Conservation (phyloP, 2,888 invertebrate species). For the Priapulus caudatus region DNA sequence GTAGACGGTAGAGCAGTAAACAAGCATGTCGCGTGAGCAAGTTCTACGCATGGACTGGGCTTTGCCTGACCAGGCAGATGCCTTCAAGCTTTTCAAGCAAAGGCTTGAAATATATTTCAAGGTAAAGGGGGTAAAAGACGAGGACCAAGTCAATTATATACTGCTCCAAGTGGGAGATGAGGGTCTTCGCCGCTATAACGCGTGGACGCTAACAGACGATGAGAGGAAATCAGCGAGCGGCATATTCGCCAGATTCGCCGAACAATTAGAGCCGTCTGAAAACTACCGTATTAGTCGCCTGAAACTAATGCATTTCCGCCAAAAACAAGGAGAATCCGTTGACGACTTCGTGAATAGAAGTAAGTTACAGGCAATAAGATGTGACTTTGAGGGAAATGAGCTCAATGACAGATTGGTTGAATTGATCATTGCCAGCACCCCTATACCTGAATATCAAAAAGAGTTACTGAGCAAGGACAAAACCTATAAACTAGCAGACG, state of each 20-base stretch:
- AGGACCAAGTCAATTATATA: not conserved
- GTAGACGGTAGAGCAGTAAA: too few species aligned
- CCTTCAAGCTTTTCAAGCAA: slow-evolving; percentile 1
- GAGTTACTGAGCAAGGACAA: slow-evolving; percentile 3
- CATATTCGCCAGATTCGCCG: not conserved
- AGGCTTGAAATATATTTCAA: not conserved
- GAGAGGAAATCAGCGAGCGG: not conserved
- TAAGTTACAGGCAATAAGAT: not conserved
- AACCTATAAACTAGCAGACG: not conserved
- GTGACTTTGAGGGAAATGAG: not conserved
- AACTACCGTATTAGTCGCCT: not conserved
- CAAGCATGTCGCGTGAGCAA: too few species aligned
- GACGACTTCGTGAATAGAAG: not conserved
- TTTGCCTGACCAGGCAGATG: not conserved
- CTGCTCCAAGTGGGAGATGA: not conserved
- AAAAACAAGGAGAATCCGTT: not conserved
- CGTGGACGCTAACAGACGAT: not conserved
- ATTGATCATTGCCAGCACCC: not conserved
- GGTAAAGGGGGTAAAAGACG: not conserved
- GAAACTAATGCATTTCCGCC: not conserved
- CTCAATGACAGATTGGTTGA: not conserved
- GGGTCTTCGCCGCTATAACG: not conserved
- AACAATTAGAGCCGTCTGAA: not conserved
- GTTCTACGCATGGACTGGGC: not conserved
- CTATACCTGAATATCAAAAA: slow-evolving; percentile 3